phyloP scores from a whole-genome alignment of 2,113 vertebrate species.

The Pongo abelii region DNA sequence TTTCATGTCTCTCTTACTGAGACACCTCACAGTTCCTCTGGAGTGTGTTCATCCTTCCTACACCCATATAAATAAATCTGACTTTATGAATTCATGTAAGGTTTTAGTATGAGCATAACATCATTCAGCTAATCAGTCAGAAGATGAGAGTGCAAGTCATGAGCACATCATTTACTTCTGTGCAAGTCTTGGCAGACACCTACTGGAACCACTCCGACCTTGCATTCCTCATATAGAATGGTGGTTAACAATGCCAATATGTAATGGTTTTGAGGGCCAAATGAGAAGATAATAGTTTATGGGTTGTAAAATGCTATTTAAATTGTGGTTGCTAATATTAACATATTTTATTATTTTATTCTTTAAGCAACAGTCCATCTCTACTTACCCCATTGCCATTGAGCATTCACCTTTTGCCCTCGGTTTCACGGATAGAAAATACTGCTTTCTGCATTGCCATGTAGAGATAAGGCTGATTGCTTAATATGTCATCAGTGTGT shows the following conservation, averaged over 20 bases:
- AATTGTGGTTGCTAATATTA: not conserved
- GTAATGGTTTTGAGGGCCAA: not conserved
- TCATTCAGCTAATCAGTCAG: not conserved
- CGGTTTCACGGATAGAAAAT: not conserved
- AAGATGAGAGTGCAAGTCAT: not conserved
- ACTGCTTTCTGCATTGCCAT: not conserved
- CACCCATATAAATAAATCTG: not conserved
- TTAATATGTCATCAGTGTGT: not conserved
- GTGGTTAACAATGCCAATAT: not conserved
- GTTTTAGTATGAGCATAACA: not conserved
- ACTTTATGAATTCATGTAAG: not conserved
- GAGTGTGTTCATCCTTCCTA: not conserved
- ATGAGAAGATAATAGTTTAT: too few species aligned
- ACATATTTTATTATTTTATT: not conserved
- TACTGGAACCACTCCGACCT: too few species aligned
- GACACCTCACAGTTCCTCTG: rapidly evolving
- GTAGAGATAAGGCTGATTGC: not conserved
- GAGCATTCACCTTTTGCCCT: too few species aligned
- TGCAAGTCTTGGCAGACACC: not conserved
- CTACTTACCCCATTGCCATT: not conserved
- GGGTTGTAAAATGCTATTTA: too few species aligned
- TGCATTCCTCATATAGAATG: too few species aligned
- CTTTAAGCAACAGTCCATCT: not conserved
- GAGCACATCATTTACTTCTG: not conserved
- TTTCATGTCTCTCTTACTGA: not conserved